A percentile compares a stretch with the other conserved stretches of the same genome.
phyloP scores from a whole-genome alignment of 2,797 vertebrate genomes.

The Tinamus major region DNA sequence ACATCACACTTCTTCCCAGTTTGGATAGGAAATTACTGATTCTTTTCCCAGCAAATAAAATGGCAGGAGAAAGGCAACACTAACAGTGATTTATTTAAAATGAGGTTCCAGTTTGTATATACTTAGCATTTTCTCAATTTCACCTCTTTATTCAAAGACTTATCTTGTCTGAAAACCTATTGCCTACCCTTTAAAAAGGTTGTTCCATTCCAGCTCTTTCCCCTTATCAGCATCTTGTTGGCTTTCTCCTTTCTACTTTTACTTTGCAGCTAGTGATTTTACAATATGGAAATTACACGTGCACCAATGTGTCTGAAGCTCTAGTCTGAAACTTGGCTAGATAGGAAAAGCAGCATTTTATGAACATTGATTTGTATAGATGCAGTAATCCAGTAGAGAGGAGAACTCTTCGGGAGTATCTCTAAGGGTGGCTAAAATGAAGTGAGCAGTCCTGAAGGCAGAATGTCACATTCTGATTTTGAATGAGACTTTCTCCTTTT shows the following conservation, averaged over 20 bases:
- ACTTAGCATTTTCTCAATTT: neutral
- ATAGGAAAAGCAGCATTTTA: neutral
- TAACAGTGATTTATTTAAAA: neutral
- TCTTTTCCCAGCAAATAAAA: neutral
- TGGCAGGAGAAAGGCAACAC: neutral
- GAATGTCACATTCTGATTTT: neutral
- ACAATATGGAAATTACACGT: neutral
- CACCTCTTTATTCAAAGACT: neutral
- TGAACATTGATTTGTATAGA: rapidly evolving
- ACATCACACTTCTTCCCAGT: neutral
- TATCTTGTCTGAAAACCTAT: neutral
- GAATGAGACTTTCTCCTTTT: neutral
- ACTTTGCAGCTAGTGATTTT: neutral
- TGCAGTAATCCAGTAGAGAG: neutral
- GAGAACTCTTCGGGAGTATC: neutral
- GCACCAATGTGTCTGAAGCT: neutral
- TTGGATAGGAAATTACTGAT: neutral
- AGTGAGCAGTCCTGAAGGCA: neutral
- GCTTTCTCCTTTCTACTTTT: neutral
- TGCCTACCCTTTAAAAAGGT: neutral
- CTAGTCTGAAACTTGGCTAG: neutral
- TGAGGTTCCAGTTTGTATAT: neutral
- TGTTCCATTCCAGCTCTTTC: neutral
- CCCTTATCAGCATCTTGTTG: neutral
- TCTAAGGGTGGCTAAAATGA: neutral